A percentile compares a stretch with the other conserved stretches of the same genome.
These are phyloP conservation scores for Stenoptilia bipunctidactyla DNA, from an alignment of 2,888 invertebrate genomes.

Conservation along the genomic window DNA sequence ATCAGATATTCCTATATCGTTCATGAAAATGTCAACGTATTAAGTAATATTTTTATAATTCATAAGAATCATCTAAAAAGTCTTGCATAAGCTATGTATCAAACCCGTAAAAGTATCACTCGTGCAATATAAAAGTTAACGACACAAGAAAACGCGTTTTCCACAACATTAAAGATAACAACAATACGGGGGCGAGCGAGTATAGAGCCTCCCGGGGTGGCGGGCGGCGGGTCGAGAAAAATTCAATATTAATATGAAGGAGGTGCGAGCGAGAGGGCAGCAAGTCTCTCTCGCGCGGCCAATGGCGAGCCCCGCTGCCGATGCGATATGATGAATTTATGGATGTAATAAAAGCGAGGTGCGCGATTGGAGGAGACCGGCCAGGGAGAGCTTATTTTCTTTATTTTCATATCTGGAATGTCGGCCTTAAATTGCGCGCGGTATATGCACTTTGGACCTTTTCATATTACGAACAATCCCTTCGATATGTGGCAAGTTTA, in stretches of 20 bases:
- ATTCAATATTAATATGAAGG: slow-evolving; percentile 87
- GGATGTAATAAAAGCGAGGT: slow-evolving; percentile 82
- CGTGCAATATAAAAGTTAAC: slow-evolving; percentile 72
- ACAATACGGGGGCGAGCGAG: slow-evolving; percentile 70
- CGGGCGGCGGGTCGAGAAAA: slow-evolving; percentile 75
- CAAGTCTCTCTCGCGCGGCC: slow-evolving; percentile 65
- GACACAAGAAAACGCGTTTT: slow-evolving; percentile 73
- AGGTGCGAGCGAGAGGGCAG: slow-evolving; percentile 73
- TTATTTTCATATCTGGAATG: slow-evolving; percentile 69
- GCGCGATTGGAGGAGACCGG: slow-evolving; percentile 75
- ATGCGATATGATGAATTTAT: slow-evolving; percentile 84
- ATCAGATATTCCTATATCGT: no score
- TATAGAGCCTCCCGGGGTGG: slow-evolving; percentile 69
- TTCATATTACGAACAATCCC: neutral
- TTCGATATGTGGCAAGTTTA: no score
- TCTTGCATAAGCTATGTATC: slow-evolving; percentile 56
- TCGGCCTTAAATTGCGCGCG: slow-evolving; percentile 44
- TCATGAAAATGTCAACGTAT: no score
- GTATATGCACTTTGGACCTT: neutral
- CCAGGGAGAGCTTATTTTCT: slow-evolving; percentile 68
- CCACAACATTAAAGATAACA: slow-evolving; percentile 73
- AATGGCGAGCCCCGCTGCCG: slow-evolving; percentile 65
- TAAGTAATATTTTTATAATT: no score
- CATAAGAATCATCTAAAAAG: slow-evolving; percentile 13
- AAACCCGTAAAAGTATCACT: slow-evolving; percentile 68